phyloP scores from a whole-genome alignment of 2,888 invertebrate species.

The Drosophila cognata region DNA sequence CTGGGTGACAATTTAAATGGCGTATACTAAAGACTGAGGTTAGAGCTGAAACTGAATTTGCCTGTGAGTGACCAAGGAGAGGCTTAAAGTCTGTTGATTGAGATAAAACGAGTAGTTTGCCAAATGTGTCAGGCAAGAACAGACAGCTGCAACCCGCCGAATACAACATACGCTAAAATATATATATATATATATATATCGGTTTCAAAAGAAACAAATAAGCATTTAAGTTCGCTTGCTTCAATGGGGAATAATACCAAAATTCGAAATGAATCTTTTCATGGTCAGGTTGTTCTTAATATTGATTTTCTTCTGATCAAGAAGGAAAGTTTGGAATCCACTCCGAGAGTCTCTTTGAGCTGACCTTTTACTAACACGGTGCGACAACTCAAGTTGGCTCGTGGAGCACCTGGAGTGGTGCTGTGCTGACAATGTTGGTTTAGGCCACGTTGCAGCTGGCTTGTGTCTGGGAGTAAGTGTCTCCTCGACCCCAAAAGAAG shows the following conservation, averaged over 20 bases:
- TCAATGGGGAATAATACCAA: neutral
- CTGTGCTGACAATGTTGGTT: constrained; percentile 21
- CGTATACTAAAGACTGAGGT: constrained; percentile 15
- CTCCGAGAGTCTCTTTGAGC: constrained; percentile 16
- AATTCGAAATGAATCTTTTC: neutral
- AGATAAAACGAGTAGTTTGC: neutral
- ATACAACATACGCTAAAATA: neutral
- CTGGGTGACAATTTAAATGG: constrained; percentile 57
- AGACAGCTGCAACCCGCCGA: neutral
- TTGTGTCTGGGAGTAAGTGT: constrained; percentile 22
- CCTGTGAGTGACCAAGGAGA: neutral
- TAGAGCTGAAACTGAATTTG: constrained; percentile 1
- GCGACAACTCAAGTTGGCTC: constrained; percentile 31
- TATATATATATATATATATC: too few species aligned
- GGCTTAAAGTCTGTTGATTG: neutral
- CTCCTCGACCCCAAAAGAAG: constrained; percentile 30
- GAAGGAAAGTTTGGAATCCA: neutral
- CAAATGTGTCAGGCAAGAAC: neutral
- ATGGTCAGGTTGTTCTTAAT: neutral
- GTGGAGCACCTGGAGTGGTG: constrained; percentile 16
- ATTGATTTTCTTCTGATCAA: neutral
- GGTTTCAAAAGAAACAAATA: neutral
- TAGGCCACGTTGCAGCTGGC: constrained; percentile 24
- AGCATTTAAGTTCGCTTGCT: neutral
- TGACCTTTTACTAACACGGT: constrained; percentile 3